phyloP scores from a whole-genome alignment of 2,797 vertebrate genomes.

The Platyrinchus mystaceus region DNA sequence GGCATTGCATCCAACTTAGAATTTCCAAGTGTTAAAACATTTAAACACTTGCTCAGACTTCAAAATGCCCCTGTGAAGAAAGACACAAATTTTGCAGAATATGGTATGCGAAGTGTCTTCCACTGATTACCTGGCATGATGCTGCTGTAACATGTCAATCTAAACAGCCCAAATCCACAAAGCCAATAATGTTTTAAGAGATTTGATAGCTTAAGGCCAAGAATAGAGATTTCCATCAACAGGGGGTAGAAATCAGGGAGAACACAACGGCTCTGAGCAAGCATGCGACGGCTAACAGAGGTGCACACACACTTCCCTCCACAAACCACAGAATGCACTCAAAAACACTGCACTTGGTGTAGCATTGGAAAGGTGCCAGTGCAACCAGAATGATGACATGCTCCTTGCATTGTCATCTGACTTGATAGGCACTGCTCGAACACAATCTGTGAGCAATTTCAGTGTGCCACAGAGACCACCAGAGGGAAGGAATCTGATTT shows the following conservation, averaged over 20 bases:
- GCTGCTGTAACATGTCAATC: not conserved
- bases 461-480: constrained; percentile 21
- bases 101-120: not conserved
- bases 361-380: not conserved
- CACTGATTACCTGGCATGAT: not conserved
- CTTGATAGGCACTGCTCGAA: not conserved
- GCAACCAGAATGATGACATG: not conserved
- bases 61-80: not conserved
- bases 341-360: not conserved
- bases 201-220: not conserved
- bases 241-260: not conserved
- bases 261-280: not conserved
- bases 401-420: constrained; percentile 16
- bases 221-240: not conserved
- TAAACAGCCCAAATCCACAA: not conserved
- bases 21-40: not conserved
- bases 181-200: not conserved
- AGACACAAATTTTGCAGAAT: not conserved
- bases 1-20: not conserved
- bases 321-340: not conserved
- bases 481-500: constrained; percentile 10
- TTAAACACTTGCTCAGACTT: not conserved
- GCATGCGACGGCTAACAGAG: not conserved
- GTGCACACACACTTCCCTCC: not conserved
- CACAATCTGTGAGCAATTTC: constrained; percentile 23